Percentiles rank a stretch among this genome's conserved stretches.
These are phyloP conservation scores for Actinopyga echinites DNA, from an alignment of 53 echinoderm and acorn worm genomes.

Conservation along the genomic window DNA sequence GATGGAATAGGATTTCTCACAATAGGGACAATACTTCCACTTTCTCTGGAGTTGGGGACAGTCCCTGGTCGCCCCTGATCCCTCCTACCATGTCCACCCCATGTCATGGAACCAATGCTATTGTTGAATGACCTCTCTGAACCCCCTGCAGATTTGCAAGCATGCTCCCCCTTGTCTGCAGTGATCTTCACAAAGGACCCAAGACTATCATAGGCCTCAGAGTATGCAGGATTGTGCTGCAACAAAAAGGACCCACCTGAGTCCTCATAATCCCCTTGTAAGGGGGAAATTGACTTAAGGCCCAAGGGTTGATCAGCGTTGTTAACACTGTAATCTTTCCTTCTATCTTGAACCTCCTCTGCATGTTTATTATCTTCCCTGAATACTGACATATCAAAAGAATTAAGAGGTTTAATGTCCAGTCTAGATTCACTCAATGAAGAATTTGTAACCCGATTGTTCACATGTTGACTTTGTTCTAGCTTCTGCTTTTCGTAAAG, in stretches of 20 bases:
- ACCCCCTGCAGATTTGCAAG: too few species aligned
- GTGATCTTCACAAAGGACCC: background rate
- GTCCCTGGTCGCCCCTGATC: too few species aligned
- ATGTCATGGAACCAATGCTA: too few species aligned
- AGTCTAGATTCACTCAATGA: background rate
- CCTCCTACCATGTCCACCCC: too few species aligned
- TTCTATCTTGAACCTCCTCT: background rate
- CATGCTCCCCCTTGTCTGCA: too few species aligned
- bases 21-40: too few species aligned
- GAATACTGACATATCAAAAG: conserved; percentile 4
- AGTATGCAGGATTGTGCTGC: conserved; percentile 18
- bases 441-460: background rate
- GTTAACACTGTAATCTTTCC: background rate
- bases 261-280: conserved; percentile 1
- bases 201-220: background rate
- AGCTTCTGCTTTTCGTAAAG: conserved; percentile 21
- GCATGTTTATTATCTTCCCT: background rate
- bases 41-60: too few species aligned
- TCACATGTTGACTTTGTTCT: background rate
- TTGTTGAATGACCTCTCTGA: too few species aligned
- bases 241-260: background rate
- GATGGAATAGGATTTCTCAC: too few species aligned
- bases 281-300: background rate
- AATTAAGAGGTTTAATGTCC: conserved; percentile 4
- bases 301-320: background rate